Conservation (phyloP, 2,888 invertebrate species). For the Apodemia zela region DNA sequence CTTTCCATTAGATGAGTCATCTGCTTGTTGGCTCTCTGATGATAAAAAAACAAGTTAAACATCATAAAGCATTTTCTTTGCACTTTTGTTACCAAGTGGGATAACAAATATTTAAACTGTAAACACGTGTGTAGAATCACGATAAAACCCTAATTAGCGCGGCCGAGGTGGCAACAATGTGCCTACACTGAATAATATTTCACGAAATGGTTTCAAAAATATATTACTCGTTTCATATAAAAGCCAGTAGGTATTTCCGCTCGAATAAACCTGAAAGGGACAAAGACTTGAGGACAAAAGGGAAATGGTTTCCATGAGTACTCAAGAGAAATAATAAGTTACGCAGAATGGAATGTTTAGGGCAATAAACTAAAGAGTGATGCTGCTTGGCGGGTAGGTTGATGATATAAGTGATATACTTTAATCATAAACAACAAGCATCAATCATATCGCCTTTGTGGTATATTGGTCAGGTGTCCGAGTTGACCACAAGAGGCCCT, state of each 20-base stretch:
- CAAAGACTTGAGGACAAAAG: conserved; percentile 39
- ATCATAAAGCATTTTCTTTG: too few relatives aligned
- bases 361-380: conserved; percentile 1
- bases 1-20: too few relatives aligned
- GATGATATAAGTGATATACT: background rate
- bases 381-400: background rate
- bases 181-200: background rate
- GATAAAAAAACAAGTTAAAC: too few relatives aligned
- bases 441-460: too few relatives aligned
- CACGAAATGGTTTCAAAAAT: conserved; percentile 7
- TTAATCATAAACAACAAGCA: background rate
- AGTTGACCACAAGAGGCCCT: too few relatives aligned
- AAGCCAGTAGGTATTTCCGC: conserved; percentile 36
- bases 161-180: background rate
- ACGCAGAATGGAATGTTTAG: background rate
- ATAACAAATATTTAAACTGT: background rate
- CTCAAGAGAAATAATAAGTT: conserved; percentile 31
- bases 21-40: too few relatives aligned
- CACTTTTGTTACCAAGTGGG: background rate
- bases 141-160: conserved; percentile 7
- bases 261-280: conserved; percentile 39
- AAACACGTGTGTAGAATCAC: background rate
- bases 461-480: too few relatives aligned
- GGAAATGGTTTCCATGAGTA: conserved; percentile 39
- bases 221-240: conserved; percentile 5